Evolutionary conservation across 2,113 vertebrate genomes (phyloP).

Genomic region (Gnathonemus echidnorhynchus): DNA sequence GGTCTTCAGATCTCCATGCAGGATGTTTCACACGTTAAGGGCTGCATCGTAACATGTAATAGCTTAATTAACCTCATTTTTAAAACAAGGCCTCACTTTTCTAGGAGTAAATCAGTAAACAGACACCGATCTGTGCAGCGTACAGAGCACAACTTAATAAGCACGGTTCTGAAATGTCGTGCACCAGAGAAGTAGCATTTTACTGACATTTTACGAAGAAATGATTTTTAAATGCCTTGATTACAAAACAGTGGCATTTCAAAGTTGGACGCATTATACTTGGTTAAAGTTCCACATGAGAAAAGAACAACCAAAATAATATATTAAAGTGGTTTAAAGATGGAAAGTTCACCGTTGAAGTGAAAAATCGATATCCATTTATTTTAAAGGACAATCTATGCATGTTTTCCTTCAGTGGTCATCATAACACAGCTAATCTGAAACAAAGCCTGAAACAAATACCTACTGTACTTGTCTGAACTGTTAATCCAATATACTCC

Average conservation of each 20-base stretch:
- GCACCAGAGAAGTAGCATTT: neutral
- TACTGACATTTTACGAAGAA: neutral
- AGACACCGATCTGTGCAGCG: neutral
- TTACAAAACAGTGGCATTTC: neutral
- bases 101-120: neutral
- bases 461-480: neutral
- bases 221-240: conserved; percentile 8
- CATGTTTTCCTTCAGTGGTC: neutral
- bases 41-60: neutral
- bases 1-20: neutral
- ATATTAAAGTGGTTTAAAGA: neutral
- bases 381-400: conserved; percentile 4
- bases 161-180: neutral
- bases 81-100: neutral
- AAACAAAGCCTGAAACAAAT: neutral
- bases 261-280: neutral
- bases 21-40: neutral
- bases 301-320: neutral
- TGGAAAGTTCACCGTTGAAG: neutral
- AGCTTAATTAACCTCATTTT: neutral
- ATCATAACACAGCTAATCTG: neutral
- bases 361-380: conserved; percentile 5
- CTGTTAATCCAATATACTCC: neutral
- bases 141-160: neutral
- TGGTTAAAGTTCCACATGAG: neutral